Percentiles rank a stretch among this genome's conserved stretches.
Conservation (phyloP, 2,113 vertebrate species). For the Bos javanicus region DNA sequence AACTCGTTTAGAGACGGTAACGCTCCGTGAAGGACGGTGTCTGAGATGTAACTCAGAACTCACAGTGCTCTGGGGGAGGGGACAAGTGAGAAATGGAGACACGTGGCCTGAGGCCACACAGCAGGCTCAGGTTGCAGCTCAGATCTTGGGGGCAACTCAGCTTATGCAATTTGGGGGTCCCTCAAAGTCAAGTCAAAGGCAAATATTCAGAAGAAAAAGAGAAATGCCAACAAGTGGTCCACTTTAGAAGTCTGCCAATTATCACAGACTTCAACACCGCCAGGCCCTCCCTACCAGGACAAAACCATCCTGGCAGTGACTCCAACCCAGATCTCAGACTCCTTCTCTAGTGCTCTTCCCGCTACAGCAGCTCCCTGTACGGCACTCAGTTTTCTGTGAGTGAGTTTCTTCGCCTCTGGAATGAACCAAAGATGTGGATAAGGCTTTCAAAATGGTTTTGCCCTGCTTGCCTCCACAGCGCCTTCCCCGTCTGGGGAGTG, state of each 20-base stretch:
- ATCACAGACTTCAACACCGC: accelerated
- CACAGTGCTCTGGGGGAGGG: accelerated
- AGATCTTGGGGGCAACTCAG: accelerated
- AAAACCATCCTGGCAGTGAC: accelerated
- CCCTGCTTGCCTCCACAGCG: background rate
- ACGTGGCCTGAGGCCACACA: accelerated
- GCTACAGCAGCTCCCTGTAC: background rate
- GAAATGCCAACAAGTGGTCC: background rate
- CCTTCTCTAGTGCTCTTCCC: background rate
- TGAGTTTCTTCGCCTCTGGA: background rate
- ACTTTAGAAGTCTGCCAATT: accelerated
- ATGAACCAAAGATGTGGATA: accelerated
- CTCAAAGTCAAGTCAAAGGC: background rate
- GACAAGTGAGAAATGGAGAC: background rate
- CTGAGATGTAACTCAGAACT: background rate
- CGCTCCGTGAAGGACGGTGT: accelerated
- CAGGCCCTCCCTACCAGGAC: background rate
- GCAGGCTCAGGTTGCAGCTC: accelerated
- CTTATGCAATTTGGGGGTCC: background rate
- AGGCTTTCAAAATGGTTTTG: background rate
- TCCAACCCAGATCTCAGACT: accelerated
- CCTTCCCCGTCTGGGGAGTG: background rate
- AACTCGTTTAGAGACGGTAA: accelerated
- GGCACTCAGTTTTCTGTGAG: accelerated
- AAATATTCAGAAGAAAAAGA: background rate